phyloP scores from a whole-genome alignment of 2,113 vertebrate species.

The Empidonax alnorum region DNA sequence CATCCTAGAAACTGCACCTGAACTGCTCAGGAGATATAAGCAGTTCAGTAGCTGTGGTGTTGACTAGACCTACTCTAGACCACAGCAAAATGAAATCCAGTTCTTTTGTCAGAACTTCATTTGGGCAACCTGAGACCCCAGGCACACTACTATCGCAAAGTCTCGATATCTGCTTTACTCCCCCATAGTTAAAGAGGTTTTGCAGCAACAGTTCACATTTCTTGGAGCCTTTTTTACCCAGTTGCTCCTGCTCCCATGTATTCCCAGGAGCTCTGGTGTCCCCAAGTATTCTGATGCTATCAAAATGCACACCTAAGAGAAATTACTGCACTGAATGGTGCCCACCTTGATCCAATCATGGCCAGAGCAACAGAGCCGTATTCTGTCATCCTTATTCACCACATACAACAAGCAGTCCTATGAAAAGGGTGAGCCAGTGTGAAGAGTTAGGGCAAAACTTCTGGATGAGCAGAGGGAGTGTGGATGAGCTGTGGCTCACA shows the following conservation, averaged over 20 bases:
- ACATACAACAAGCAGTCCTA: rapidly evolving
- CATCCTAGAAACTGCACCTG: background rate
- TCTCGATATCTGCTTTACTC: background rate
- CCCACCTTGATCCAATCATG: background rate
- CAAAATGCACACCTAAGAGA: background rate
- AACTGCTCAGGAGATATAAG: background rate
- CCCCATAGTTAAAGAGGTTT: background rate
- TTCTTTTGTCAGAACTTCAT: background rate
- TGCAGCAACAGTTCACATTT: background rate
- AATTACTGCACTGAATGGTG: background rate
- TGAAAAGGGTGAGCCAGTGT: background rate
- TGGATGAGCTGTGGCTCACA: background rate
- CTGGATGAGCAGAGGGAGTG: rapidly evolving
- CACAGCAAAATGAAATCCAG: background rate
- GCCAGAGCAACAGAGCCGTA: background rate
- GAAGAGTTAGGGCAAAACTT: background rate
- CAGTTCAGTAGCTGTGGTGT: background rate
- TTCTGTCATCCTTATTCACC: background rate
- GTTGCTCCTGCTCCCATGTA: background rate
- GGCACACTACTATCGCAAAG: background rate
- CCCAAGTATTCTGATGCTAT: background rate
- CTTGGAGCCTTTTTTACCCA: background rate
- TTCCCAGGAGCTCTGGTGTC: background rate
- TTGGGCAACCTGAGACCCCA: background rate
- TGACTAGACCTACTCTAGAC: background rate